A percentile compares a stretch with the other conserved stretches of the same genome.
phyloP scores from a whole-genome alignment of 2,113 vertebrate species.

The Varanus komodoensis region DNA sequence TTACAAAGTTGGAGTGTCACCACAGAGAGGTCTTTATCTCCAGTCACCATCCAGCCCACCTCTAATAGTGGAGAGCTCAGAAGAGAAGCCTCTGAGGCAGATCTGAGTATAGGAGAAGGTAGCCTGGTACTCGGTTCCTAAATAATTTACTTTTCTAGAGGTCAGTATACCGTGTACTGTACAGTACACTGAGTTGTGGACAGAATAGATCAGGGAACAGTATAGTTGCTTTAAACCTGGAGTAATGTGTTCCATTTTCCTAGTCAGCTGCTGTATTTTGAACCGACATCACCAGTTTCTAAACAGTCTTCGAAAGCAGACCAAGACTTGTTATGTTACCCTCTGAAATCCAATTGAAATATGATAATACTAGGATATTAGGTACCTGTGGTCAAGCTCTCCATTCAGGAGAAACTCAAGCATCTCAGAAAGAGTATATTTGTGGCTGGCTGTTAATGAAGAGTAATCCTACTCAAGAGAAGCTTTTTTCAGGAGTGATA shows the following conservation, averaged over 20 bases:
- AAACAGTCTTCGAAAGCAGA: neutral
- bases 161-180: neutral
- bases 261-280: neutral
- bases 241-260: neutral
- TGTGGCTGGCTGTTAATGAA: too few species aligned
- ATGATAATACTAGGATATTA: neutral
- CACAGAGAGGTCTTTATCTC: neutral
- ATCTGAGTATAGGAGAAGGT: neutral
- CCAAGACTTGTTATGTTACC: neutral
- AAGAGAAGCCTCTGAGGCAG: neutral
- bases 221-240: neutral
- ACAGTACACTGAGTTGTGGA: neutral
- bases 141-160: neutral
- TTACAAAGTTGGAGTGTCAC: neutral
- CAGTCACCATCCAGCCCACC: neutral
- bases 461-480: too few species aligned
- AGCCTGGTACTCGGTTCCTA: neutral
- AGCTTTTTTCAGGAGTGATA: too few species aligned
- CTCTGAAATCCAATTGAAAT: neutral
- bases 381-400: too few species aligned
- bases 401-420: too few species aligned
- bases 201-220: neutral
- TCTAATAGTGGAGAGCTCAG: neutral
- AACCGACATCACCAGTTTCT: neutral
- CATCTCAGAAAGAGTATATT: too few species aligned